A percentile compares a stretch with the other conserved stretches of the same genome.
Evolutionary conservation across 2,888 invertebrate species (phyloP).

Genomic region (Leuctra nigra): DNA sequence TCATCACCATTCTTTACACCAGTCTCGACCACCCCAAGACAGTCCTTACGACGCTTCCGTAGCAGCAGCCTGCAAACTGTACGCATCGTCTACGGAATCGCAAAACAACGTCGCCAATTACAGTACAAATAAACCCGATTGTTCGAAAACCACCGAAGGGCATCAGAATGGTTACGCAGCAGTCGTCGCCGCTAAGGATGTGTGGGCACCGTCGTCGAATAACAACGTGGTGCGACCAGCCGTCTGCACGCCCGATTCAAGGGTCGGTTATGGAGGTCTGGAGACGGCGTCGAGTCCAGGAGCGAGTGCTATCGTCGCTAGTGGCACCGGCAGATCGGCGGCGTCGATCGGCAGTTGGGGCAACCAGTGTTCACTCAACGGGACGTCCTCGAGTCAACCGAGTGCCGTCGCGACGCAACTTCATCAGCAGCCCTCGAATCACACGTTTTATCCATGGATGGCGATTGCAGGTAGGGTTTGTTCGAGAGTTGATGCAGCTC

Average conservation of each 20-base stretch:
- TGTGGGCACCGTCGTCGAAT: conserved; percentile 48
- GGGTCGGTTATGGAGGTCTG: conserved; percentile 67
- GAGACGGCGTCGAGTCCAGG: conserved; percentile 67
- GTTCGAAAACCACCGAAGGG: conserved; percentile 33
- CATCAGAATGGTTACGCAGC: conserved; percentile 57
- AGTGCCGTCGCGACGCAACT: conserved; percentile 63
- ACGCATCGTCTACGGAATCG: conserved; percentile 57
- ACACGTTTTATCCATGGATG: conserved; percentile 98
- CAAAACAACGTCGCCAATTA: conserved; percentile 45
- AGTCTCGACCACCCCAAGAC: conserved; percentile 77
- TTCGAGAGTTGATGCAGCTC: neutral
- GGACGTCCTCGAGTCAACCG: conserved; percentile 63
- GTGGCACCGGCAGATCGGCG: conserved; percentile 41
- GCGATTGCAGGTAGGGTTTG: conserved; percentile 93
- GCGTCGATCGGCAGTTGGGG: conserved; percentile 67
- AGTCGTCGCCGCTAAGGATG: conserved; percentile 59
- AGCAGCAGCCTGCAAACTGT: conserved; percentile 70
- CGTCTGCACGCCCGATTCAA: conserved; percentile 83
- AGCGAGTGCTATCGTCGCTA: conserved; percentile 36
- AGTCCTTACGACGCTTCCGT: conserved; percentile 89
- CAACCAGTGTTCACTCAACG: conserved; percentile 81
- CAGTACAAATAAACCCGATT: conserved; percentile 34
- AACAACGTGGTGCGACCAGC: conserved; percentile 72
- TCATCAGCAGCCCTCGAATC: conserved; percentile 79
- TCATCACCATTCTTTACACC: conserved; percentile 52